Evolutionary conservation across 2,888 invertebrate species (phyloP), one percentile per base, ranked within the genome.

Genomic region (Netelia virgata): DNA sequence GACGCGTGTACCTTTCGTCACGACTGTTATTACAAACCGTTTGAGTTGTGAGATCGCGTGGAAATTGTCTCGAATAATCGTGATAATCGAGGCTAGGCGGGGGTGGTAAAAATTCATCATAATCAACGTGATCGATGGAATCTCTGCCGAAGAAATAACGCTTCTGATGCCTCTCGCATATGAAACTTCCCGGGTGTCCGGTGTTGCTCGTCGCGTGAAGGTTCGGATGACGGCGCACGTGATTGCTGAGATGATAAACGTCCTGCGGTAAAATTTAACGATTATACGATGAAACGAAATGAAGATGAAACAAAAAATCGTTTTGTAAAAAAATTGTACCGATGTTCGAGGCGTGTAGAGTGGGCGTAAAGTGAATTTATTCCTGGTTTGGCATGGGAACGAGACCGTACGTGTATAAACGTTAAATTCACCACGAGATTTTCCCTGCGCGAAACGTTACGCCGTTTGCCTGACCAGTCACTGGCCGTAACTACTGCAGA

Each of bases 71-170:
- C 18, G 90, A 87, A 85, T 90, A 91, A 80, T 93, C 95, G 94
- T 88, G 95, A 94, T 88, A 95, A 93, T 92, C 95, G 94, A 91
- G 87, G 83, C 90, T 96, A 5, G 96, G 96, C 66, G 96, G 96
- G 1, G 96, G 95, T 1, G 95, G 96, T 18, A 96, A 95, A 86
- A 96, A 96, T 86, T 96, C 96, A 90, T 96, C 94, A 95, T 94
- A 95, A 94, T 94, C 95, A 95, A 95, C 94, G 95, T 94, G 94
- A 95, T 92, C 92, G 72, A 91, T 89, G 14, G 94, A 94, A 87
- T 96, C 96, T 84, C 95, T 96, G 85, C 96, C 96, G 89, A 95
- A 96, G 87, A 95, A 96, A 89, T 96, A 96, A 73, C 96, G 95
- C 85, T 96, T 94, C 87, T 95, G 95, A 86, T 95, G 93, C 86